A percentile compares a stretch with the other conserved stretches of the same genome.
Evolutionary conservation across 2,888 invertebrate genomes (phyloP).

Genomic region (Cryptus armator): DNA sequence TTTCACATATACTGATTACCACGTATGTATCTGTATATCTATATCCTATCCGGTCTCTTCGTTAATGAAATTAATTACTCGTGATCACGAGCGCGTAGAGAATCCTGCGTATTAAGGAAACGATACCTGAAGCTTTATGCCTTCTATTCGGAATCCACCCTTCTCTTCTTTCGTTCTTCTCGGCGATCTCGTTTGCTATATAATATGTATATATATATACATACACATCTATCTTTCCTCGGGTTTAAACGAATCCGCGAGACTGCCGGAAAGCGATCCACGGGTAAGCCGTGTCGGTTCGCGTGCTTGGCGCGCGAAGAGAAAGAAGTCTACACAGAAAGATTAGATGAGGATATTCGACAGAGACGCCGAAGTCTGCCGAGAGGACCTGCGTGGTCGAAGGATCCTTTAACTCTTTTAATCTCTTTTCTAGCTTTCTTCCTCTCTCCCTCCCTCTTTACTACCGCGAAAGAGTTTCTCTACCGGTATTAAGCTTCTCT

Average conservation of each 20-base stretch:
- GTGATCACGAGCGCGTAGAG: slow-evolving; percentile 64
- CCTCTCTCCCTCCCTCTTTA: not conserved
- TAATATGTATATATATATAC: too few relatives aligned
- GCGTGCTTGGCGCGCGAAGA: slow-evolving; percentile 22
- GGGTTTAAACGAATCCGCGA: slow-evolving; percentile 16
- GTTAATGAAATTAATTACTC: slow-evolving; percentile 69
- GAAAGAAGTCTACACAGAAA: not conserved
- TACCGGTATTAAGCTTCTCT: slow-evolving; percentile 13
- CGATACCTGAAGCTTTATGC: slow-evolving; percentile 35
- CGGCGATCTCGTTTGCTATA: not conserved
- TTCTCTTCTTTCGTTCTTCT: slow-evolving; percentile 25
- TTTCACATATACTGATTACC: slow-evolving; percentile 53
- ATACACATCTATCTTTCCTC: not conserved
- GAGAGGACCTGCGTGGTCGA: slow-evolving; percentile 9
- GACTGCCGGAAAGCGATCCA: slow-evolving; percentile 7
- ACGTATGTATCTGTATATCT: slow-evolving; percentile 8
- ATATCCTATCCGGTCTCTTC: slow-evolving; percentile 42
- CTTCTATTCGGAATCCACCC: slow-evolving; percentile 30
- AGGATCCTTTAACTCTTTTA: slow-evolving; percentile 17
- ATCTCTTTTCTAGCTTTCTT: slow-evolving; percentile 22
- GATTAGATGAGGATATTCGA: slow-evolving; percentile 7
- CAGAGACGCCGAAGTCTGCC: slow-evolving; percentile 5
- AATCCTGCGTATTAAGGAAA: slow-evolving; percentile 64
- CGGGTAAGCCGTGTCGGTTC: slow-evolving; percentile 9
- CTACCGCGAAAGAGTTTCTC: not conserved